These are phyloP conservation scores for Channa argus DNA, from an alignment of 2,113 vertebrate genomes.

Conservation along the genomic window DNA sequence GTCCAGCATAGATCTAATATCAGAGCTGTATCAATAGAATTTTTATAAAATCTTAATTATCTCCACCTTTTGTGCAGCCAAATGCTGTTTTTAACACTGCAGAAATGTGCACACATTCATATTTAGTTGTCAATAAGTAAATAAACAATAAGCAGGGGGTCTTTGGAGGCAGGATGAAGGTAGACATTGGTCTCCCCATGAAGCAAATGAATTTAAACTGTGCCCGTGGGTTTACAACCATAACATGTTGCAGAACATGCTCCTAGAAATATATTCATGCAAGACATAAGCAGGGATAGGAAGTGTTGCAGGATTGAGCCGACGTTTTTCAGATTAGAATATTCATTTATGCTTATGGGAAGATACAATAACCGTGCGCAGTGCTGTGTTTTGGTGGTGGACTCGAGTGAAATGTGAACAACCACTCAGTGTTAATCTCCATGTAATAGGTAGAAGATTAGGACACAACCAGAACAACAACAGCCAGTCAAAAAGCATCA, in stretches of 20 bases:
- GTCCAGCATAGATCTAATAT: neutral
- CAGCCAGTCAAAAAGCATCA: no score
- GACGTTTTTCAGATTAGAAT: neutral
- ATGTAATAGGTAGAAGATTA: no score
- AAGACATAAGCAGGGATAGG: neutral
- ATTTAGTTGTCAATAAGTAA: conserved; percentile 46
- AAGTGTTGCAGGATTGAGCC: neutral
- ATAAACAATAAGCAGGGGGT: conserved; percentile 55
- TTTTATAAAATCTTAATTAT: no score
- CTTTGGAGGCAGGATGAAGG: conserved; percentile 13
- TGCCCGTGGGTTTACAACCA: conserved; percentile 12
- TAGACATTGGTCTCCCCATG: conserved; percentile 15
- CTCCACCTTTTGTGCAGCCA: neutral
- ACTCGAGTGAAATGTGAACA: no score
- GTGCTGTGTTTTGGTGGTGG: no score
- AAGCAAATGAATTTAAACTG: conserved; percentile 33
- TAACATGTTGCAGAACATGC: conserved; percentile 6
- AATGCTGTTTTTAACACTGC: conserved; percentile 19
- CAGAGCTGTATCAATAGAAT: neutral
- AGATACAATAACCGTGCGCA: no score
- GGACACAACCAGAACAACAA: no score
- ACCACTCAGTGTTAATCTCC: no score
- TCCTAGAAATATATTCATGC: conserved; percentile 9
- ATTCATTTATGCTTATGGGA: neutral
- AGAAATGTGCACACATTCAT: conserved; percentile 21